phyloP scores from a whole-genome alignment of 2,113 vertebrate genomes.

The Platysternon megacephalum region DNA sequence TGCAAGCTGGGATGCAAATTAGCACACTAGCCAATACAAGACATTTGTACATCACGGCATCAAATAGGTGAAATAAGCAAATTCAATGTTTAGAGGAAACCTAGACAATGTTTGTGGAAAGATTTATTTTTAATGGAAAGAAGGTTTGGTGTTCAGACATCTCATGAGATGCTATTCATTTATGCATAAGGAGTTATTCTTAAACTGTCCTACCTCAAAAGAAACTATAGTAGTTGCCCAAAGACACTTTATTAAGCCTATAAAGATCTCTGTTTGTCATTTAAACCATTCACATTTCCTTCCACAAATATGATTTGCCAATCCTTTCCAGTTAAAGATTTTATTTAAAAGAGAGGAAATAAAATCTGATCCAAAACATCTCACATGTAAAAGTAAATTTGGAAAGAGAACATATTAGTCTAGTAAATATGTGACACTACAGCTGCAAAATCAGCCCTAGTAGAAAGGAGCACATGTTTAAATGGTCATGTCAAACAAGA shows the following conservation, averaged over 20 bases:
- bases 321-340: neutral
- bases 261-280: neutral
- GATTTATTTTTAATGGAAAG: neutral
- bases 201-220: neutral
- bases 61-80: neutral
- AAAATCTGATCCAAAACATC: neutral
- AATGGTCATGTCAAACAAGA: neutral
- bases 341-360: neutral
- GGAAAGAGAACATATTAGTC: neutral
- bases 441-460: neutral
- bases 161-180: neutral
- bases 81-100: neutral
- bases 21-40: neutral
- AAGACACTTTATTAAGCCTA: neutral
- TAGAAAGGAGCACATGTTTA: neutral
- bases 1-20: neutral
- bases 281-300: neutral
- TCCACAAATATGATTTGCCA: no score
- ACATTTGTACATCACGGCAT: neutral
- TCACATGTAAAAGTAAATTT: neutral
- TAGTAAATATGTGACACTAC: neutral
- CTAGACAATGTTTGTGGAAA: neutral
- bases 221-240: neutral
- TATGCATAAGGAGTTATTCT: neutral
- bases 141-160: neutral